phyloP scores from a whole-genome alignment of 92 coral and sea anemone species.

The Zoanthus sansibaricus region DNA sequence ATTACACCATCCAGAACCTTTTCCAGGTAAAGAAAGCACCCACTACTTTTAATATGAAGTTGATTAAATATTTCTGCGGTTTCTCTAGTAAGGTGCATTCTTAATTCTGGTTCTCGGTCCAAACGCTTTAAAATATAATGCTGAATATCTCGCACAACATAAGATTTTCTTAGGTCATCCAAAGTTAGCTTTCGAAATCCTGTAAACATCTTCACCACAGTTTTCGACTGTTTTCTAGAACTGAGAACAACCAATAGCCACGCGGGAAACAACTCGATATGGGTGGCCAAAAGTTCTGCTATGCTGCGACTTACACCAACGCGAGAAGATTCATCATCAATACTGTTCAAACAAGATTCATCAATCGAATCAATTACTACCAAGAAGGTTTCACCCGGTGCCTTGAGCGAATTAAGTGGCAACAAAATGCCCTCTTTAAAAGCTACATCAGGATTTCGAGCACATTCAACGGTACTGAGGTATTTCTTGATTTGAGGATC shows the following conservation, averaged over 20 bases:
- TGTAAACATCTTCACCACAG: constrained; percentile 95
- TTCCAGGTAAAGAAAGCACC: constrained; percentile 97
- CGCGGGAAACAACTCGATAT: constrained; percentile 86
- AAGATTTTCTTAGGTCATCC: constrained; percentile 94
- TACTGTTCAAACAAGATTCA: constrained; percentile 83
- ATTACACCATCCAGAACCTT: constrained; percentile 88
- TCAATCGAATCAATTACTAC: constrained; percentile 94
- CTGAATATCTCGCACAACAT: constrained; percentile 96
- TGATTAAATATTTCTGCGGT: constrained; percentile 97
- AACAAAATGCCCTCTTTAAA: constrained; percentile 93
- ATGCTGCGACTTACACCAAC: constrained; percentile 82
- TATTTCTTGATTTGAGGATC: constrained; percentile 83
- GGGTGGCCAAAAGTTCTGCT: constrained; percentile 92
- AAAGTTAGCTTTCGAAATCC: constrained; percentile 97
- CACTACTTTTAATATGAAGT: constrained; percentile 97
- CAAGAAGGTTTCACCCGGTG: constrained; percentile 79
- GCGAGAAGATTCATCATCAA: constrained; percentile 74
- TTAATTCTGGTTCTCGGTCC: constrained; percentile 86
- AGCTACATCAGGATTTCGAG: constrained; percentile 85
- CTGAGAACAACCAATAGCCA: constrained; percentile 92
- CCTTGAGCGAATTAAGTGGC: constrained; percentile 86
- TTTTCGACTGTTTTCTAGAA: constrained; percentile 97
- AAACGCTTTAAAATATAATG: constrained; percentile 93
- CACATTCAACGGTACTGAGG: constrained; percentile 80
- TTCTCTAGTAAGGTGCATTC: constrained; percentile 87